Evolutionary conservation across 2,113 vertebrate species (phyloP), one percentile per base, ranked within the genome.

Genomic region (Gambusia affinis): DNA sequence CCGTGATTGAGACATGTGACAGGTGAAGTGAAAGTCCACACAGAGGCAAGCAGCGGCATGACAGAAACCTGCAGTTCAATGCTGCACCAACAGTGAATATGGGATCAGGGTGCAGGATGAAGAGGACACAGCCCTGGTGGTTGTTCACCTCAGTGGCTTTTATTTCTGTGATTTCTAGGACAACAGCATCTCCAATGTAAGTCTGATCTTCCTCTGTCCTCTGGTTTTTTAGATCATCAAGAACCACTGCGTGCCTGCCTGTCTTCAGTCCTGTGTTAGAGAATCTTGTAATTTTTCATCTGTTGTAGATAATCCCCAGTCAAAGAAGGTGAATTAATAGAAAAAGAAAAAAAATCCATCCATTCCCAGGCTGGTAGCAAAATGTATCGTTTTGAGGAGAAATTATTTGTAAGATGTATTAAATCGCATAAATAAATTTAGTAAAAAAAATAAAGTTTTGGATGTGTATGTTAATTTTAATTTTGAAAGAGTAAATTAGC

Each of bases 171-270:
- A 70, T 65, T 24, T 72, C 39, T 64, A 30, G 51, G n/a, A 64
- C 72, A 77, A 42, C 73, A 80, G 85, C 61, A 44, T 60, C 64
- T 35, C 73, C 75, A 76, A 27, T 91, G 90, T 91, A 83, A 86
- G 90, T 90, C 60, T 0, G 57, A 6, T 35, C 31, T 4, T 10
- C 3, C 67, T 60, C 29, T 15, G 7, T 54, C 63, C 1, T 19
- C 24, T 64, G 12, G 10, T 12, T 15, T 4, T 7, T 44, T 67
- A 27, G 28, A 66, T 28, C 24, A 29, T 51, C 47, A 37, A 37
- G 8, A 37, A 11, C 11, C 37, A 39, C 37, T 39, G 37, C 37
- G 12, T 39, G 37, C 37, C 12, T 39, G 12, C 11, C 37, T 39
- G 37, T 39, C 37, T 11, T 39, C 37, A 60, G 27, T 37, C 63